Evolutionary conservation across 2,113 vertebrate genomes (phyloP).

Genomic region (Pycnonotus jocosus): DNA sequence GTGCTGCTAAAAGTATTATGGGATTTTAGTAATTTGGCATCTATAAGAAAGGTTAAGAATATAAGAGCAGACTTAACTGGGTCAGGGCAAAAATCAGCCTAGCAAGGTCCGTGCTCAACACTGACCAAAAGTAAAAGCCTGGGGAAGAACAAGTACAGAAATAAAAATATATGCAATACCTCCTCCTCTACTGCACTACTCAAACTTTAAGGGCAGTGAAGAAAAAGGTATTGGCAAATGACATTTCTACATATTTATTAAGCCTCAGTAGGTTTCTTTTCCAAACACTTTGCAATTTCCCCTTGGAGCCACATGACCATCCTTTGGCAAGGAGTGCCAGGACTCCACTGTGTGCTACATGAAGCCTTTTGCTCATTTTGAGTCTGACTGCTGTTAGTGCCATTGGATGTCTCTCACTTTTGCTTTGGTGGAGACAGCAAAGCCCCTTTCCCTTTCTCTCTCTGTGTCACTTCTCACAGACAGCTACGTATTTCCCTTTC

Average conservation of each 20-base stretch:
- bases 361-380: background rate
- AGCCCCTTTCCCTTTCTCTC: background rate
- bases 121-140: background rate
- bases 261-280: background rate
- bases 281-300: background rate
- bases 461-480: background rate
- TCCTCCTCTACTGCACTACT: background rate
- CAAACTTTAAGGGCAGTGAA: background rate
- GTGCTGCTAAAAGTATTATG: background rate
- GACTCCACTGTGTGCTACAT: background rate
- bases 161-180: background rate
- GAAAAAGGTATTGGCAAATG: too few species aligned
- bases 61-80: background rate
- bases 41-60: constrained; percentile 6
- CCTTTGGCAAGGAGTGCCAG: background rate
- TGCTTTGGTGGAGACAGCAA: background rate
- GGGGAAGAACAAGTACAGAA: background rate
- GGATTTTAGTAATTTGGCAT: background rate
- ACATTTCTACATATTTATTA: background rate
- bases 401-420: background rate
- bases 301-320: background rate
- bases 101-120: accelerated
- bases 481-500: background rate
- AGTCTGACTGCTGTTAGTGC: background rate
- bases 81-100: background rate